Percentiles rank a stretch among this genome's conserved stretches.
phyloP scores from a whole-genome alignment of 2,888 invertebrate species.

The Helicoverpa assulta region DNA sequence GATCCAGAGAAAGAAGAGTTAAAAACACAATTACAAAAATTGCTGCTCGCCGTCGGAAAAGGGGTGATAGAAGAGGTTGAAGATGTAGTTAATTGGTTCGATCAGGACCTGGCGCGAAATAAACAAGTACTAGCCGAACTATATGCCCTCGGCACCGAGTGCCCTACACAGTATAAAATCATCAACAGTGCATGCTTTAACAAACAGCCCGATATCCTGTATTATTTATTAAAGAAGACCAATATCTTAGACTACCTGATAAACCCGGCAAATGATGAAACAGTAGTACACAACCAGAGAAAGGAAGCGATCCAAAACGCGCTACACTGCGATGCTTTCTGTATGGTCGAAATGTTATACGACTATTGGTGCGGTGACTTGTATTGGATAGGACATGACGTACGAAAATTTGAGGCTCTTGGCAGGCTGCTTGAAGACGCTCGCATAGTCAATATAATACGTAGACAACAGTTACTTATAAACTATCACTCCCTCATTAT shows the following conservation, averaged over 20 bases:
- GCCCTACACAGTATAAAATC: constrained; percentile 30
- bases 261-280: constrained; percentile 1
- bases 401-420: constrained; percentile 13
- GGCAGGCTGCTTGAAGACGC: constrained; percentile 12
- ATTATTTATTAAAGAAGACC: constrained; percentile 19
- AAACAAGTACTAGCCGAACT: constrained; percentile 4
- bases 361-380: constrained; percentile 45
- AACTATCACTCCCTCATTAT: constrained; percentile 13
- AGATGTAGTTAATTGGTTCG: constrained; percentile 5
- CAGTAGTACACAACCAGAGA: constrained; percentile 15
- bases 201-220: constrained; percentile 8
- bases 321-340: constrained; percentile 11
- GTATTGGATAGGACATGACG: constrained; percentile 33
- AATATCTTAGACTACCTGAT: constrained; percentile 39
- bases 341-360: constrained; percentile 47
- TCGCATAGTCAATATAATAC: not conserved
- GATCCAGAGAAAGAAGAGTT: not conserved
- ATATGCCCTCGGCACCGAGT: not conserved
- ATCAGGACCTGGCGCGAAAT: constrained; percentile 3
- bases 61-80: not conserved
- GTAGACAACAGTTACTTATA: not conserved
- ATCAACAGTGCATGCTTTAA: constrained; percentile 42
- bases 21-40: constrained; percentile 2
- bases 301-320: constrained; percentile 32
- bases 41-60: constrained; percentile 16